These are phyloP conservation scores for Rhabdophis nuchalis DNA, from an alignment of 2,797 vertebrate species.

Conservation along the genomic window DNA sequence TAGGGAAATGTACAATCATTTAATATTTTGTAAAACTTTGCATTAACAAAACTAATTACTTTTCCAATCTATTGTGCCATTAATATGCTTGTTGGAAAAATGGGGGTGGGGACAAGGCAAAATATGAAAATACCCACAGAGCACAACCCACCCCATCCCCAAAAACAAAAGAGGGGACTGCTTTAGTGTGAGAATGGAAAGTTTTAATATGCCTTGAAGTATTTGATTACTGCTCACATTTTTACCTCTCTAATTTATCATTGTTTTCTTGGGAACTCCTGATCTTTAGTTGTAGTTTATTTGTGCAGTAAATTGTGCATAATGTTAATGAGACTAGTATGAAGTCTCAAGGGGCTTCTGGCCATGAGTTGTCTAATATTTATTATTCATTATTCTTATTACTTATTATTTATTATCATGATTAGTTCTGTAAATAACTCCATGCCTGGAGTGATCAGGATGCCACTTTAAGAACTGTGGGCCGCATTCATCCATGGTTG, in stretches of 20 bases:
- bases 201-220: conserved; percentile 56
- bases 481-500: conserved; percentile 39
- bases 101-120: neutral
- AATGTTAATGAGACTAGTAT: conserved; percentile 29
- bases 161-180: conserved; percentile 18
- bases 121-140: neutral
- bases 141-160: neutral
- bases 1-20: neutral
- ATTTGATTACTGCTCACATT: conserved; percentile 19
- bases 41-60: neutral
- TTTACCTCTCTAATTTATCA: conserved; percentile 63
- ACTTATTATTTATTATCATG: conserved; percentile 68
- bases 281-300: conserved; percentile 65
- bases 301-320: conserved; percentile 63
- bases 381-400: conserved; percentile 69
- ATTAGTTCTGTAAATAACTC: conserved; percentile 60
- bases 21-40: neutral
- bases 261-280: conserved; percentile 59
- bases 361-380: conserved; percentile 43
- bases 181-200: conserved; percentile 40
- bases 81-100: neutral
- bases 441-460: conserved; percentile 56
- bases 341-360: conserved; percentile 55
- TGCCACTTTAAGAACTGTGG: conserved; percentile 57
- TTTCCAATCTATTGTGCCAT: conserved; percentile 11